Base-by-base conservation (phyloP, 1,140 invertebrate species). In the Diploscapter pachys region DNA sequence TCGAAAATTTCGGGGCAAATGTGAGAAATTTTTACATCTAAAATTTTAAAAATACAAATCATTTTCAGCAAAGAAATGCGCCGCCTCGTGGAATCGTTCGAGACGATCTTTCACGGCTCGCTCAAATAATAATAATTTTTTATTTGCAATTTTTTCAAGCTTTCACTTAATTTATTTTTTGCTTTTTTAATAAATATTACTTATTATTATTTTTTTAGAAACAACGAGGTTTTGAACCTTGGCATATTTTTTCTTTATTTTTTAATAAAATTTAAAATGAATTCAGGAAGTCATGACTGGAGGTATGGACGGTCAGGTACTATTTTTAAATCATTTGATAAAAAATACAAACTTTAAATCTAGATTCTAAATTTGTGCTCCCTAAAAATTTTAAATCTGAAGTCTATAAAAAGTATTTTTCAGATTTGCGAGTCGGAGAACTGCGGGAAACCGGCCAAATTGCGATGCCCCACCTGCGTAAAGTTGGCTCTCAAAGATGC, bases 401-500 rank as follows among this genome's bases (percentile, higher is more conserved):
- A 31, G 2, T 31, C 5, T 13, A 50, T 6, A 0, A 64, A 31
- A 48, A 50, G 63, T 6, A 6, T 31, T 31, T 8, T 6, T 53
- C 66, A 61, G 4, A 77, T 51, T 8, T 76, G 74, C 62, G 57
- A 77, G 48, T 50, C 59, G 3, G 67, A 13, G 8, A 74, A 71
- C 8, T 78, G 77, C 50, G 56, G 61, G 79, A 90, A 91, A 73
- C 88, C 89, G 71, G 93, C 94, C 3, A 94, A 92, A 81, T 87
- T 98, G 49, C 93, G 96, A 83, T 98, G 96, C 86, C 95, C 96
- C 64, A 96, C 93, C 4, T 98, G 96, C 86, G 89, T 96, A 53
- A 96, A 97, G 89, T 88, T 96, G 63, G 92, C 92, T 63, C 93
- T 98, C 80, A 90, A 91, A 81, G 94, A 93, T 53, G 95, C 95